Percentiles rank a stretch among this genome's conserved stretches.
Conservation (phyloP, 2,888 invertebrate genomes). For the Eustalomyia histrio region DNA sequence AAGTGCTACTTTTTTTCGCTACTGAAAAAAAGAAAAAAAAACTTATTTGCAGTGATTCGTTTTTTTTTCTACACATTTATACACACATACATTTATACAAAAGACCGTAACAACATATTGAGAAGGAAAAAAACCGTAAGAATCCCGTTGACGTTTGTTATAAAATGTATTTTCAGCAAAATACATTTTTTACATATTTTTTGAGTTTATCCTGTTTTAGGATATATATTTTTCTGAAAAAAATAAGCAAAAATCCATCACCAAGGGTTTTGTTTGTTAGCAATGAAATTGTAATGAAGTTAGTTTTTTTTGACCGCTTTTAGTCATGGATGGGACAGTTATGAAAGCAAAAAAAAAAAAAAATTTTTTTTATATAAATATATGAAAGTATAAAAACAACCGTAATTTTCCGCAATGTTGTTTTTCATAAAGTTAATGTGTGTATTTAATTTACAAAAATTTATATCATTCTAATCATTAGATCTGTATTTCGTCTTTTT, state of each 20-base stretch:
- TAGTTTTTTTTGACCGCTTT: conserved; percentile 61
- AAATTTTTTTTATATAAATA: conserved; percentile 1
- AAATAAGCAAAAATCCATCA: conserved; percentile 33
- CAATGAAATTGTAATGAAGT: conserved; percentile 78
- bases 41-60: conserved; percentile 58
- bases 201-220: conserved; percentile 73
- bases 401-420: conserved; percentile 69
- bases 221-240: too few species aligned
- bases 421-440: conserved; percentile 69
- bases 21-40: conserved; percentile 30
- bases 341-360: conserved; percentile 13
- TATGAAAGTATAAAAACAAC: conserved; percentile 39
- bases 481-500: conserved; percentile 30
- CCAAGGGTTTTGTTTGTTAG: conserved; percentile 68
- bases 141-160: conserved; percentile 72
- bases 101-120: conserved; percentile 29
- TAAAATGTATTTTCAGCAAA: conserved; percentile 69
- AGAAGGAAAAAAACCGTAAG: conserved; percentile 43
- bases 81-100: neutral
- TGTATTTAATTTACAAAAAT: conserved; percentile 78
- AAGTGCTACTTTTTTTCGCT: conserved; percentile 71
- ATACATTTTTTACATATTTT: conserved; percentile 50
- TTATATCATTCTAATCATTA: conserved; percentile 72
- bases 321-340: conserved; percentile 58
- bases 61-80: conserved; percentile 3